phyloP scores from a whole-genome alignment of 2,113 vertebrate genomes.

The Hirundichthys speculiger region DNA sequence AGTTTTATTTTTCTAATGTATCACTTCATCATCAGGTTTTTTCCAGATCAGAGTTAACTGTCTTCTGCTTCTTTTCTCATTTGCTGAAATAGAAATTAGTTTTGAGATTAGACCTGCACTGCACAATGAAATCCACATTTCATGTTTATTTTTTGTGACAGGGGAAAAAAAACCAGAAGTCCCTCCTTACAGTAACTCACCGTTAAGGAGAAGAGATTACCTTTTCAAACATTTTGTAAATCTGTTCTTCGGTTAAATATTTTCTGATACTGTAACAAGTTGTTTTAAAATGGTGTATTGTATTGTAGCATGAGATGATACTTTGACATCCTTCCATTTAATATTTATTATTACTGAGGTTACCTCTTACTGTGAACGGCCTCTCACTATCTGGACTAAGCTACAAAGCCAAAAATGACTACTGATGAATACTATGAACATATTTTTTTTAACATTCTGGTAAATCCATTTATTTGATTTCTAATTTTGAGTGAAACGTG shows the following conservation, averaged over 20 bases:
- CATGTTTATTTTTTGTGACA: constrained; percentile 50
- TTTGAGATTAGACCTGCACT: constrained; percentile 16
- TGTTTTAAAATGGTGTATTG: constrained; percentile 46
- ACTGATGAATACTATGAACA: constrained; percentile 1
- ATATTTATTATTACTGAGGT: constrained; percentile 53
- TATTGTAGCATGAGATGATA: constrained; percentile 50
- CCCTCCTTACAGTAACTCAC: constrained; percentile 42
- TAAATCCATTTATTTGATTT: constrained; percentile 2
- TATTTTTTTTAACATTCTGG: constrained; percentile 15
- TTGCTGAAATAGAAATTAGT: constrained; percentile 29
- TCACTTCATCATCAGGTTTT: constrained; percentile 47
- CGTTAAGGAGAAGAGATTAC: constrained; percentile 42
- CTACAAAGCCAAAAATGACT: constrained; percentile 56
- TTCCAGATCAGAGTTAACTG: constrained; percentile 16
- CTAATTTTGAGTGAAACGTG: accelerated
- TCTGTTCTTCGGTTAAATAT: constrained; percentile 53
- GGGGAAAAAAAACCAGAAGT: constrained; percentile 37
- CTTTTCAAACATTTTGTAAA: constrained; percentile 68
- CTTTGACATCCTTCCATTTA: constrained; percentile 44
- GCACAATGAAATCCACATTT: constrained; percentile 18
- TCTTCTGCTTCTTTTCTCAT: constrained; percentile 28
- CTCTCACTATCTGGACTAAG: constrained; percentile 49
- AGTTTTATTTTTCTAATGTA: constrained; percentile 21
- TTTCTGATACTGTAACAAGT: constrained; percentile 61
- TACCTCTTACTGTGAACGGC: constrained; percentile 60